A percentile compares a stretch with the other conserved stretches of the same genome.
Evolutionary conservation across 2,888 invertebrate species (phyloP).

Genomic region (Pogonocherus hispidulus): DNA sequence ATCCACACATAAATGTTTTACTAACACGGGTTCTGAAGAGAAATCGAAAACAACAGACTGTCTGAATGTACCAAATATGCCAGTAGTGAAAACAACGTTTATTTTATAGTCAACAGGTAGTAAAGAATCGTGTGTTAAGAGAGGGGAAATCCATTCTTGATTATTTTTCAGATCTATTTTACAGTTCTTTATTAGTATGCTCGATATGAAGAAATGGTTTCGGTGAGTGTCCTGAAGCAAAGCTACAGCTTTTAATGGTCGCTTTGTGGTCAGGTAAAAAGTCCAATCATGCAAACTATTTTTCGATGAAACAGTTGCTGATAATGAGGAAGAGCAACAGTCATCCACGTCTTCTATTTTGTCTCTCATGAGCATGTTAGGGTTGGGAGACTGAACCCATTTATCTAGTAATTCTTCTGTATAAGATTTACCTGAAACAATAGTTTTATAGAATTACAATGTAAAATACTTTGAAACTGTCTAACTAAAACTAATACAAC

Average conservation of each 20-base stretch:
- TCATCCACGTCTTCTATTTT: conserved; percentile 74
- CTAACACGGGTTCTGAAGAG: conserved; percentile 75
- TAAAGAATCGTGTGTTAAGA: conserved; percentile 48
- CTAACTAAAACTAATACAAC: too few species aligned
- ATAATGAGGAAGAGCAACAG: conserved; percentile 73
- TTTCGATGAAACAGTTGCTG: conserved; percentile 75
- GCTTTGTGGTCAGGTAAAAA: conserved; percentile 72
- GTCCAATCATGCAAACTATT: conserved; percentile 75
- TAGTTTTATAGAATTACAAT: too few species aligned
- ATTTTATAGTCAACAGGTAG: conserved; percentile 52
- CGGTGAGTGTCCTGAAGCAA: conserved; percentile 80
- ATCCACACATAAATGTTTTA: conserved; percentile 81
- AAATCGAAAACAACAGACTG: conserved; percentile 85
- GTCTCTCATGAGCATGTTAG: conserved; percentile 76
- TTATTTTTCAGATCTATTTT: conserved; percentile 62
- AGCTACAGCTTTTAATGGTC: conserved; percentile 74
- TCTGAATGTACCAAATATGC: conserved; percentile 84
- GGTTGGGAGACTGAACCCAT: conserved; percentile 75
- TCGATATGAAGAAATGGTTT: conserved; percentile 76
- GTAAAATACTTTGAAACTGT: too few species aligned
- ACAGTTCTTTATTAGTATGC: conserved; percentile 62
- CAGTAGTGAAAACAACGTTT: conserved; percentile 68
- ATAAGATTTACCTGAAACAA: conserved; percentile 64
- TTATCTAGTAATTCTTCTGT: conserved; percentile 78
- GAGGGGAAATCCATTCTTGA: conserved; percentile 72